phyloP scores from a whole-genome alignment of 2,888 invertebrate genomes.

The Harpalus rubripes region DNA sequence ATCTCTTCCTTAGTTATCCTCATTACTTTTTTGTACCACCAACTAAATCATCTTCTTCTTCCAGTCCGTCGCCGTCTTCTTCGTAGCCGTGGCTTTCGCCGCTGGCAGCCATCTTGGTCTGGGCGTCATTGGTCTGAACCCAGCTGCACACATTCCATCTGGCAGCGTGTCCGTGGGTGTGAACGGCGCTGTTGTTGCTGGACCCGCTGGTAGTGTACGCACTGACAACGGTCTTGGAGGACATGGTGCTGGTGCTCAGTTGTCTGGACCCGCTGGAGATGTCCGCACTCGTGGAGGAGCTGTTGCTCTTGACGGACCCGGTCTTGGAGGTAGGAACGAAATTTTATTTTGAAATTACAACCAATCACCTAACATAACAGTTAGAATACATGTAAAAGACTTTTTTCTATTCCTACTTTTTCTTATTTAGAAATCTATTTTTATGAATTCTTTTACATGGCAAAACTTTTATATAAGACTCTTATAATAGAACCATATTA shows the following conservation, averaged over 20 bases:
- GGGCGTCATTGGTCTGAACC: constrained; percentile 16
- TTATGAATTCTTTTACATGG: no score
- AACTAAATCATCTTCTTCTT: constrained; percentile 3
- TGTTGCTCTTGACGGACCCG: constrained; percentile 52
- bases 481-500: no score
- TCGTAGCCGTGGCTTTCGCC: constrained; percentile 42
- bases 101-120: constrained; percentile 50
- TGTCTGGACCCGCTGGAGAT: constrained; percentile 65
- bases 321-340: constrained; percentile 13
- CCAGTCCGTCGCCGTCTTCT: constrained; percentile 54
- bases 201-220: constrained; percentile 67
- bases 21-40: no score
- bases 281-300: constrained; percentile 60
- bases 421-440: no score
- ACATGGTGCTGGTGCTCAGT: constrained; percentile 61
- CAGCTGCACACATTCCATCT: constrained; percentile 49
- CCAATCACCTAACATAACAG: no score
- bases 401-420: no score
- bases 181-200: constrained; percentile 67
- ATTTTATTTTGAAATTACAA: background rate
- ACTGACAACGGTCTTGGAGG: constrained; percentile 68
- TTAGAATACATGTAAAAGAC: no score
- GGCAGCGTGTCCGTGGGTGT: constrained; percentile 54
- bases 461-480: no score
- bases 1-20: no score